Percentiles rank a stretch among this genome's conserved stretches.
These are phyloP conservation scores for Camelus dromedarius DNA, from an alignment of 2,113 vertebrate species.

Conservation along the genomic window DNA sequence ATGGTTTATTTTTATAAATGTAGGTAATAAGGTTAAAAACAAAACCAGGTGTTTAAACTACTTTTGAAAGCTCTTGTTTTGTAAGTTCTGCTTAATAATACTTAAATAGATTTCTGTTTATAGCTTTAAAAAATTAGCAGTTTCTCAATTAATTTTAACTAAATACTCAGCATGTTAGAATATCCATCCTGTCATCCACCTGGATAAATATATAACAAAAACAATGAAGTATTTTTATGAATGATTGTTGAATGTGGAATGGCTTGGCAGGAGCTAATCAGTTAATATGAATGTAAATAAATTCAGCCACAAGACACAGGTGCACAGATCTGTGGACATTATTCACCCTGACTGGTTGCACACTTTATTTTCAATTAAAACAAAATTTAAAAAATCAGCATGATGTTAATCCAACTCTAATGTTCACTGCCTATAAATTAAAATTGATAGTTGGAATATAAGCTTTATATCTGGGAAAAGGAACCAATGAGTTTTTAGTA, in stretches of 20 bases:
- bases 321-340: not conserved
- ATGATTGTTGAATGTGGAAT: not conserved
- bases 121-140: not conserved
- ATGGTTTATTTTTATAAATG: not conserved
- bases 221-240: not conserved
- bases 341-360: not conserved
- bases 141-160: slow-evolving; percentile 56
- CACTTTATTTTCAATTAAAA: slow-evolving; percentile 54
- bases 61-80: slow-evolving; percentile 7
- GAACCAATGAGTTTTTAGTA: slow-evolving; percentile 58
- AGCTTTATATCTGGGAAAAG: slow-evolving; percentile 36
- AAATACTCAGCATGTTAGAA: not conserved
- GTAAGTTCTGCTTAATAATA: not conserved
- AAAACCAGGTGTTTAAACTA: not conserved
- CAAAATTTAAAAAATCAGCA: slow-evolving; percentile 37
- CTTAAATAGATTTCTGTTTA: not conserved
- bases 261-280: not conserved
- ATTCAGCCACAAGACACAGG: slow-evolving; percentile 31
- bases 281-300: slow-evolving; percentile 39
- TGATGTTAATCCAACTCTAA: slow-evolving; percentile 47
- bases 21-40: not conserved
- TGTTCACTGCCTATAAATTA: slow-evolving; percentile 61
- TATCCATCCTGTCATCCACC: not conserved
- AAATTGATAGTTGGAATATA: slow-evolving; percentile 37
- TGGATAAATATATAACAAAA: not conserved